Evolutionary conservation across 2,113 vertebrate species (phyloP), one percentile per base, ranked within the genome.

Genomic region (Ammospiza caudacuta): DNA sequence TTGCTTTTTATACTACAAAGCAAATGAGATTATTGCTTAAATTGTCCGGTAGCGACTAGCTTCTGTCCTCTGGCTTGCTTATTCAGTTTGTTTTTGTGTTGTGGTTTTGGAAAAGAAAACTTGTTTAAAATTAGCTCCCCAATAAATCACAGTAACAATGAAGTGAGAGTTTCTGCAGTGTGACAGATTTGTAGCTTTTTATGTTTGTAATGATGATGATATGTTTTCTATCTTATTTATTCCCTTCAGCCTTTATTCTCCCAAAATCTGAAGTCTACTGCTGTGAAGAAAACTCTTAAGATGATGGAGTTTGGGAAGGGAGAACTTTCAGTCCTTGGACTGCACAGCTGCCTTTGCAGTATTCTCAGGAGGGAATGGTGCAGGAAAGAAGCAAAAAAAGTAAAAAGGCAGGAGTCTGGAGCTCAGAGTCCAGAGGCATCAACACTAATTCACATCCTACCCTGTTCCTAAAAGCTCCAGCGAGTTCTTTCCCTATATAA

Each of bases 141-240:
- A 96, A 97, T 98, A 98, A 98, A 98, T 98, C 97, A 98, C 97
- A 96, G 80, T 97, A 97, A 98, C 97, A 98, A 97, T 96, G 97
- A 97, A 97, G 96, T 95, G 97, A 94, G 96, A 91, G 94, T 97
- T 97, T 97, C 95, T 97, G 92, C 96, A 97, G 96, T 95, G 97
- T 98, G 98, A 98, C 96, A 95, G 95, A 97, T 97, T 97, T 95
- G 95, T 97, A 95, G 98, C 97, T 97, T 97, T 98, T 97, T 97
- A 98, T 98, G 96, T 96, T 97, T 97, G 97, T 97, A 98, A 98
- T 97, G 94, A 97, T 98, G 97, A 98, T 97, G 94, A 96, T 97
- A 89, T 90, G 91, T 97, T 97, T 97, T 96, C 93, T 95, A 90
- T 86, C 87, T 97, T 97, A 95, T 90, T 96, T 97, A 97, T 97